A percentile compares a stretch with the other conserved stretches of the same genome.
These are phyloP conservation scores for Pemphredon lugubris DNA, from an alignment of 2,888 invertebrate genomes.

Conservation along the genomic window DNA sequence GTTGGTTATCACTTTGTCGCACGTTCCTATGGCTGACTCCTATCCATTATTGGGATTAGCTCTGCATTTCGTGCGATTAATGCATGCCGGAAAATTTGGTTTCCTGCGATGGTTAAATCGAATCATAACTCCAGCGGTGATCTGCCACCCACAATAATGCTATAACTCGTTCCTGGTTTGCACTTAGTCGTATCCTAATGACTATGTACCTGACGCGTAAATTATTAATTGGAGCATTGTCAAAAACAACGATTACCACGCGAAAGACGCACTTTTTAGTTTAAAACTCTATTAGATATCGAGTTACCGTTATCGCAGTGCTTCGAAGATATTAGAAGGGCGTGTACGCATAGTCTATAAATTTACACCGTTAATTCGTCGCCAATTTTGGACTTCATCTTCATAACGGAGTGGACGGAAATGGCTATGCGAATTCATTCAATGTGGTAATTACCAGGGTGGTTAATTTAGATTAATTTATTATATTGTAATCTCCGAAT, in stretches of 20 bases:
- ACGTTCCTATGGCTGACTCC: neutral
- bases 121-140: neutral
- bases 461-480: conserved; percentile 58
- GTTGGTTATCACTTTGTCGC: too few species aligned
- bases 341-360: too few species aligned
- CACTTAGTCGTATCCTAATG: neutral
- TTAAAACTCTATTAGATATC: too few species aligned
- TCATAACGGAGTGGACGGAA: too few species aligned
- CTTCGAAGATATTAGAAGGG: too few species aligned
- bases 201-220: neutral
- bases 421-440: too few species aligned
- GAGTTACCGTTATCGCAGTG: too few species aligned
- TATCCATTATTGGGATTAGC: neutral
- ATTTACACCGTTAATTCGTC: too few species aligned
- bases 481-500: conserved; percentile 48
- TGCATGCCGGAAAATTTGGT: neutral
- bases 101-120: neutral
- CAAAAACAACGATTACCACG: too few species aligned
- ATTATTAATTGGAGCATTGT: too few species aligned
- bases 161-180: neutral
- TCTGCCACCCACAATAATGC: conserved; percentile 1
- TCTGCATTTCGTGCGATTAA: neutral
- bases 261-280: too few species aligned
- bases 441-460: conserved; percentile 36
- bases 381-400: too few species aligned